Evolutionary conservation across 2,113 vertebrate genomes (phyloP), one percentile per base, ranked within the genome.

Genomic region (Eclectus roratus): DNA sequence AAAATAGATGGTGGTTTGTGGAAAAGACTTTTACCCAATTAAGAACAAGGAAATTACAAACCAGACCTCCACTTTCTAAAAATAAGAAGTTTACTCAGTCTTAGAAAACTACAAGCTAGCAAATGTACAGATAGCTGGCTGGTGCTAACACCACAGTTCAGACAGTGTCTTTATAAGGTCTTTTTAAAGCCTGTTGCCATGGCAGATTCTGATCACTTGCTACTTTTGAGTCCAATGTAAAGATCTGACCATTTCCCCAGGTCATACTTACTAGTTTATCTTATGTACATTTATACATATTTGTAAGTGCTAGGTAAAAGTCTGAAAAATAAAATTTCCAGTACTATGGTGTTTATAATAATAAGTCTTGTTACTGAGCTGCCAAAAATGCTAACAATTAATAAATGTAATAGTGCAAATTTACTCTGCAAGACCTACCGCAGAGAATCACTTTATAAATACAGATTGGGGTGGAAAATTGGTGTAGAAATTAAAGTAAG

Each of bases 1-100:
- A 99, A 99, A 99, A 99, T 98, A 98, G 98, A 98, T 99, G 98
- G 98, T 97, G 98, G 98, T 98, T 98, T 98, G 98, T 98, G 98
- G 98, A 98, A 98, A 98, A 98, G 97, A 98, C 98, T 98, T 98
- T 98, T 98, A 98, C 98, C 98, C 98, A 98, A 98, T 98, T 98
- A 98, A 98, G 98, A 98, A 98, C 98, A 98, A 98, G 98, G 97
- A 98, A 98, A 98, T 98, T 98, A 98, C 98, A 98, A 98, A 98
- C 98, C 98, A 98, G 98, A 98, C 98, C 98, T 98, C 97, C 98
- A 98, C 98, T 98, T 98, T 98, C 98, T 98, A 98, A 98, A 98
- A 98, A 98, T 98, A 98, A 98, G 97, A 98, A 98, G 98, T 98
- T 98, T 98, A 98, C 98, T 98, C 97, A 97, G 94, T 98, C 97